A percentile compares a stretch with the other conserved stretches of the same genome.
Conservation (phyloP, 2,797 vertebrate genomes). For the Pangasius krempfi region DNA sequence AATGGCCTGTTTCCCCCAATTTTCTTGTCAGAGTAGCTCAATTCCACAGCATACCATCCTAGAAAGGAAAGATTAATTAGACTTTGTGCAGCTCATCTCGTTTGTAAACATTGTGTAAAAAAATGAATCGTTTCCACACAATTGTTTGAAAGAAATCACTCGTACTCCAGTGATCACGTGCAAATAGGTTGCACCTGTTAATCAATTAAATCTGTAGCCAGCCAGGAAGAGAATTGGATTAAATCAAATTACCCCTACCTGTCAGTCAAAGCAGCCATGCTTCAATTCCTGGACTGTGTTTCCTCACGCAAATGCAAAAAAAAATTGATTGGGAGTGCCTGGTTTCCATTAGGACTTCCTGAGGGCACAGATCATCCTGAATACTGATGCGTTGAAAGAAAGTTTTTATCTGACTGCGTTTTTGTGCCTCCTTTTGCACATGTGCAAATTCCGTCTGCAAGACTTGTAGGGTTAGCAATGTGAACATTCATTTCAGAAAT, state of each 20-base stretch:
- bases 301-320: conserved; percentile 61
- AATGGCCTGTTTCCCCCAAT: conserved; percentile 76
- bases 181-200: conserved; percentile 65
- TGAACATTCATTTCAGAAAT: neutral
- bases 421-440: neutral
- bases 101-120: neutral
- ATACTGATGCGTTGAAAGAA: conserved; percentile 35
- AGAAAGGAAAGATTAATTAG: conserved; percentile 31
- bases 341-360: conserved; percentile 59
- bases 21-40: conserved; percentile 73
- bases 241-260: conserved; percentile 65
- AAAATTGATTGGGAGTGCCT: conserved; percentile 51
- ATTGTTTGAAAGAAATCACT: neutral
- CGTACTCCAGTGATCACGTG: neutral
- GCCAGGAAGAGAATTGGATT: conserved; percentile 34
- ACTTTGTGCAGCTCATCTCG: neutral
- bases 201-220: conserved; percentile 38
- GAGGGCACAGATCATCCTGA: conserved; percentile 25
- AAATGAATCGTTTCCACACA: neutral
- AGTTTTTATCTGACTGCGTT: conserved; percentile 36
- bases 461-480: neutral
- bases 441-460: conserved; percentile 6
- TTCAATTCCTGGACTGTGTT: conserved; percentile 61
- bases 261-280: conserved; percentile 62
- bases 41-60: conserved; percentile 50